Evolutionary conservation across 2,113 vertebrate genomes (phyloP).

Genomic region (Lycaon pictus): DNA sequence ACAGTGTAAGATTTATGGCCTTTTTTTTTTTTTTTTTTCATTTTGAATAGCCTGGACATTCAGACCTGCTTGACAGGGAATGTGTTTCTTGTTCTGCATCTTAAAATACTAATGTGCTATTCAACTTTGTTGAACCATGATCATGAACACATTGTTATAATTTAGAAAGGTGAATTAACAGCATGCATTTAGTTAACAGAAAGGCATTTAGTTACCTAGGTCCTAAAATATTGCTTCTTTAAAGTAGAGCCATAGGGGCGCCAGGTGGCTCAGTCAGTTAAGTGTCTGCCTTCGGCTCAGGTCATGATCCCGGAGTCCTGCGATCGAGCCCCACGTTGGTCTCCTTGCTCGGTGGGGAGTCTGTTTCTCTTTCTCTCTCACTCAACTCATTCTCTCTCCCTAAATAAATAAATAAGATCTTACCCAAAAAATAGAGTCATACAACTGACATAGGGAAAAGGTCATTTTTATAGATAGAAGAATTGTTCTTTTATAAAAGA

Average conservation of each 20-base stretch:
- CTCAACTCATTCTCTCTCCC: too few relatives aligned
- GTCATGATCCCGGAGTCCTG: too few relatives aligned
- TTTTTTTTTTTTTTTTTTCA: neutral
- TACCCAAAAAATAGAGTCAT: neutral
- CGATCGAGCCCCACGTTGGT: too few relatives aligned
- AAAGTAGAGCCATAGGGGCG: neutral
- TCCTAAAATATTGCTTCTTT: constrained; percentile 54
- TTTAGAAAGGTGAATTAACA: constrained; percentile 49
- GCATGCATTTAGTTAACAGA: neutral
- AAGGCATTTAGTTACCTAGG: constrained; percentile 44
- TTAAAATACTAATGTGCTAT: neutral
- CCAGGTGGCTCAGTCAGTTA: too few relatives aligned
- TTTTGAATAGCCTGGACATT: neutral
- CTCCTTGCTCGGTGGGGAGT: too few relatives aligned
- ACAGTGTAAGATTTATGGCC: neutral
- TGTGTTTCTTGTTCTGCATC: constrained; percentile 16
- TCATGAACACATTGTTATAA: constrained; percentile 27
- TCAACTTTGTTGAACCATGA: neutral
- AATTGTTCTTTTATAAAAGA: constrained; percentile 36
- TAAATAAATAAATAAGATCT: too few relatives aligned
- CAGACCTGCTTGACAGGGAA: neutral
- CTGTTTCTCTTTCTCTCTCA: too few relatives aligned
- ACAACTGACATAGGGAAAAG: constrained; percentile 17
- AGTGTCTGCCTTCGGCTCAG: too few relatives aligned
- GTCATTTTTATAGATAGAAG: constrained; percentile 46